Base-by-base conservation (phyloP, 2,797 vertebrate species). In the Meda fulgida region DNA sequence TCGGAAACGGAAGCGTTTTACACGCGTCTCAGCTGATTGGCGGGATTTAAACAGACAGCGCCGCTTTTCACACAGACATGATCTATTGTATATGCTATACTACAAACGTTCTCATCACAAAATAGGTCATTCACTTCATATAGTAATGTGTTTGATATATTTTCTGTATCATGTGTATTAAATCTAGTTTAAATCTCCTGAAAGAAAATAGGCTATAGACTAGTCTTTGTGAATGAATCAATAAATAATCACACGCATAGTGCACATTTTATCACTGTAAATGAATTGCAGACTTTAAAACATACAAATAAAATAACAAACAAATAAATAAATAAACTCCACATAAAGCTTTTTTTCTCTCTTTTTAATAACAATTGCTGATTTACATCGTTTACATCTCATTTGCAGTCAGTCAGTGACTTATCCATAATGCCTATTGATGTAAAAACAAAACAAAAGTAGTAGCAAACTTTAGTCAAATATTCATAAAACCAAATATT, bases 11-110 rank as follows among this genome's bases (percentile, higher is more conserved):
- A 94, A 92, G 91, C 93, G 94, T 93, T 92, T 92, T 91, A 93
- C 92, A 94, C 93, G 92, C 92, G 85, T 70, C 16, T 91, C 92
- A 91, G 92, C 92, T 88, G 89, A 83, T 89, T 89, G 91, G 90
- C 90, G 92, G 89, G 21, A 91, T 93, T 95, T 95, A 95, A 95
- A 96, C 93, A 7, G 31, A 91, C 93, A 94, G 94, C 55, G 77
- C 60, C 82, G 34, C 48, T 72, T 82, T 85, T 83, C 43, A 76
- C 34, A 10, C 14, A 19, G 7, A 48, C 7, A 5, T 36, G 5
- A 36, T 36, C 40, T 43, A 11, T 43, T 43, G 31, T 55, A 14
- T 2, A 8, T n/a, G 13, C n/a, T 40, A 19, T 29, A 18, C 16
- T 29, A 18, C 16, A 19, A 26, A 63, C n/a, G 23, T 26, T 43